These are phyloP conservation scores for Ormyrus nitidulus DNA, from an alignment of 2,888 invertebrate genomes.

Conservation along the genomic window DNA sequence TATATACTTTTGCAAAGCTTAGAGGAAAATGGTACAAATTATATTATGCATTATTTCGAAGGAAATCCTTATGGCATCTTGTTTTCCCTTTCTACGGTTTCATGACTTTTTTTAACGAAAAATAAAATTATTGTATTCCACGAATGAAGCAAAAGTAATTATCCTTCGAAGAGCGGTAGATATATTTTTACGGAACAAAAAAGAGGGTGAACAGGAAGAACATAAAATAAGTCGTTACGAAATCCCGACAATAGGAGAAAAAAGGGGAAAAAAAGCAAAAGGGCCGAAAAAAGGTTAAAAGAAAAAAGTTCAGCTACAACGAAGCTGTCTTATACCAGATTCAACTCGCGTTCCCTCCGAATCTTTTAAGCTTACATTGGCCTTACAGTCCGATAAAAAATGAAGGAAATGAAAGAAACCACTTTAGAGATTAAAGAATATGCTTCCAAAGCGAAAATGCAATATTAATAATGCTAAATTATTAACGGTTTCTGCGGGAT, in stretches of 20 bases:
- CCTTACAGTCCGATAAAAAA: constrained; percentile 13
- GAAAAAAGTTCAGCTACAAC: constrained; percentile 31
- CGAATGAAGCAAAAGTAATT: constrained; percentile 52
- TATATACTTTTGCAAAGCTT: not conserved
- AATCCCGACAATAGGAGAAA: constrained; percentile 39
- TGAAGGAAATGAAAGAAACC: not conserved
- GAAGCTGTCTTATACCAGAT: constrained; percentile 47
- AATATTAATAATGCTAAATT: too few species aligned
- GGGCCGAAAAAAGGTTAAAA: constrained; percentile 6
- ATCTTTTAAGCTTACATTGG: constrained; percentile 47
- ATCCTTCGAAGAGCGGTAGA: constrained; percentile 46
- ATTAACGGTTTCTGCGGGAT: too few species aligned
- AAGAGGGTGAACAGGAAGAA: constrained; percentile 49
- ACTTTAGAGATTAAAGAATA: constrained; percentile 7
- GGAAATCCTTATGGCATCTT: too few species aligned
- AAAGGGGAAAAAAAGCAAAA: not conserved
- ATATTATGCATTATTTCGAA: too few species aligned
- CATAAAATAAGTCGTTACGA: constrained; percentile 55
- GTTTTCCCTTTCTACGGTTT: too few species aligned
- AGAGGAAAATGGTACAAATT: not conserved
- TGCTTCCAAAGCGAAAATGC: not conserved
- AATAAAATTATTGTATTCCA: constrained; percentile 40
- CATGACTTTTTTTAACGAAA: too few species aligned
- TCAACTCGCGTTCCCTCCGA: constrained; percentile 45
- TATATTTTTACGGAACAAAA: constrained; percentile 46